A percentile compares a stretch with the other conserved stretches of the same genome.
These are phyloP conservation scores for Helostoma temminkii DNA, from an alignment of 2,797 vertebrate genomes.

Conservation along the genomic window DNA sequence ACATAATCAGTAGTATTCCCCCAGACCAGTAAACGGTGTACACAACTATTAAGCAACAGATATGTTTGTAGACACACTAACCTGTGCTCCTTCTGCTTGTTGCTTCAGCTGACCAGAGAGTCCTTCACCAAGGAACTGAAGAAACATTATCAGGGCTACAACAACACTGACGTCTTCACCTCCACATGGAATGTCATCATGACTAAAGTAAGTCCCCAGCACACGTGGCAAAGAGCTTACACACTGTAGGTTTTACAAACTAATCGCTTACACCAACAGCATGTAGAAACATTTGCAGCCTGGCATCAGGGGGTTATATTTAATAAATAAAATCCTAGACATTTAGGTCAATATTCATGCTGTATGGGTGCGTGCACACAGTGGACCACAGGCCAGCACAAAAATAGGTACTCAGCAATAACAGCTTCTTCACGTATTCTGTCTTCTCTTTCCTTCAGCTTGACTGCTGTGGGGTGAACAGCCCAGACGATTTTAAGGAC, in stretches of 20 bases:
- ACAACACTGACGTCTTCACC: constrained; percentile 92
- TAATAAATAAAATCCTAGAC: constrained; percentile 64
- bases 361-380: constrained; percentile 48
- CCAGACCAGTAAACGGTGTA: constrained; percentile 12
- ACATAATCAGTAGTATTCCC: neutral
- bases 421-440: constrained; percentile 44
- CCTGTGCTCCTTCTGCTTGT: constrained; percentile 2
- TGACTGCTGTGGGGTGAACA: constrained; percentile 95
- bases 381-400: constrained; percentile 58
- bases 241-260: constrained; percentile 39
- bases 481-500: constrained; percentile 93
- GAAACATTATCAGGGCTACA: constrained; percentile 92
- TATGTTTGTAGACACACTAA: constrained; percentile 16
- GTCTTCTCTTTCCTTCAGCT: constrained; percentile 82
- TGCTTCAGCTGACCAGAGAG: constrained; percentile 90
- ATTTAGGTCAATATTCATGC: constrained; percentile 78
- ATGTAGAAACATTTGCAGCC: constrained; percentile 39
- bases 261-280: constrained; percentile 26
- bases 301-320: constrained; percentile 46
- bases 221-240: constrained; percentile 46
- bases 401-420: constrained; percentile 59
- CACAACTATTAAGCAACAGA: neutral
- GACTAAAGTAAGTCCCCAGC: constrained; percentile 89
- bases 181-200: constrained; percentile 97
- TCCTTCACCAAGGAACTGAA: constrained; percentile 96